These are phyloP conservation scores for Crocallis elinguaria DNA, from an alignment of 2,888 invertebrate species.

Conservation along the genomic window DNA sequence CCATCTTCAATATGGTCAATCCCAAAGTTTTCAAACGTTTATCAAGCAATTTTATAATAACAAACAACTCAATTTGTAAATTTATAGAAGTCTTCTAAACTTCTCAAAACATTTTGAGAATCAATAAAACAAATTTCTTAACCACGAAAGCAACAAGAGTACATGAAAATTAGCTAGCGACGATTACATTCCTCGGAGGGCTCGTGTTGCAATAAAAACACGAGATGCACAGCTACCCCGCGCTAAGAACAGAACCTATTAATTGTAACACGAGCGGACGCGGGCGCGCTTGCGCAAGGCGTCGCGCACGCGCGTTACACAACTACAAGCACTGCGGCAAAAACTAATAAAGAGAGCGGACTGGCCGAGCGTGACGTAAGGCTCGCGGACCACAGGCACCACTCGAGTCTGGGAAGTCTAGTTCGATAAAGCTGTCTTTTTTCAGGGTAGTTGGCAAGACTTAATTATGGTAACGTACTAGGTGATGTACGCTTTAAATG, in stretches of 20 bases:
- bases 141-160: neutral
- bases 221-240: neutral
- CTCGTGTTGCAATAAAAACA: constrained; percentile 12
- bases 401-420: too few species aligned
- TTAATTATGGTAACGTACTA: too few species aligned
- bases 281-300: constrained; percentile 24
- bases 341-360: constrained; percentile 23
- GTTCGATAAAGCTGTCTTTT: too few species aligned
- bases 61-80: neutral
- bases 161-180: neutral
- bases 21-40: too few species aligned
- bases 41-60: neutral
- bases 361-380: neutral
- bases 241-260: constrained; percentile 32
- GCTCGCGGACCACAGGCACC: neutral
- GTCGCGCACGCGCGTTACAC: constrained; percentile 18
- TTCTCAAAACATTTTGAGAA: too few species aligned
- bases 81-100: too few species aligned
- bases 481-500: too few species aligned
- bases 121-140: too few species aligned
- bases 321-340: constrained; percentile 21
- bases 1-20: too few species aligned
- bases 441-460: too few species aligned
- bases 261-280: constrained; percentile 21
- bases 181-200: neutral